phyloP scores from a whole-genome alignment of 1,140 invertebrate species.

The Pachypsylla venusta region DNA sequence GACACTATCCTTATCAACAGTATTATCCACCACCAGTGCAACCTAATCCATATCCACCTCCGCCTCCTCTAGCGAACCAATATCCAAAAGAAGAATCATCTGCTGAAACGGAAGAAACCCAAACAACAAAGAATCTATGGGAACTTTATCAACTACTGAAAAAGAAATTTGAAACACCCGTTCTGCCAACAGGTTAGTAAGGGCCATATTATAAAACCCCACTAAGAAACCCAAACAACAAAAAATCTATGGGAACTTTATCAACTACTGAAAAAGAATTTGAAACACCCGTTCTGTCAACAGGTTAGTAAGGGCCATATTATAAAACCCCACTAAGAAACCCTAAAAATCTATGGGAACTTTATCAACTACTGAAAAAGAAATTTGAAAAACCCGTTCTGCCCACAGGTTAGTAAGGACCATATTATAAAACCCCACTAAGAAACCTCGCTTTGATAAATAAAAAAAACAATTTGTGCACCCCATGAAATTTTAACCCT shows the following conservation, averaged over 20 bases:
- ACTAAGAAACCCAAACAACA: neutral
- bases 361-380: constrained; percentile 2
- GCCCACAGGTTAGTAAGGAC: too few relatives aligned
- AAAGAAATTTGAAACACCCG: neutral
- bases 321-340: too few relatives aligned
- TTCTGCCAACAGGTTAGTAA: too few relatives aligned
- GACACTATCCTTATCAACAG: too few relatives aligned
- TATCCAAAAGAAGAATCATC: neutral
- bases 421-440: too few relatives aligned
- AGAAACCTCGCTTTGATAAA: too few relatives aligned
- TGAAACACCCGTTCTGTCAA: too few relatives aligned
- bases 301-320: too few relatives aligned
- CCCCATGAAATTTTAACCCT: too few relatives aligned
- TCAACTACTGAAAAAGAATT: neutral
- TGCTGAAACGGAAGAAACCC: too few relatives aligned
- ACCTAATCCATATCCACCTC: neutral
- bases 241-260: constrained; percentile 2
- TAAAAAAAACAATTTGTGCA: too few relatives aligned
- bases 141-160: constrained; percentile 5
- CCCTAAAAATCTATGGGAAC: neutral
- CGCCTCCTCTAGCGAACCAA: neutral
- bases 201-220: too few relatives aligned
- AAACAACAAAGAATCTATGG: constrained; percentile 6
- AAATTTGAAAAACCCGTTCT: neutral
- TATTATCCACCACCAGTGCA: neutral